These are phyloP conservation scores for Protonibea diacanthus DNA, from an alignment of 2,797 vertebrate genomes.

Conservation along the genomic window DNA sequence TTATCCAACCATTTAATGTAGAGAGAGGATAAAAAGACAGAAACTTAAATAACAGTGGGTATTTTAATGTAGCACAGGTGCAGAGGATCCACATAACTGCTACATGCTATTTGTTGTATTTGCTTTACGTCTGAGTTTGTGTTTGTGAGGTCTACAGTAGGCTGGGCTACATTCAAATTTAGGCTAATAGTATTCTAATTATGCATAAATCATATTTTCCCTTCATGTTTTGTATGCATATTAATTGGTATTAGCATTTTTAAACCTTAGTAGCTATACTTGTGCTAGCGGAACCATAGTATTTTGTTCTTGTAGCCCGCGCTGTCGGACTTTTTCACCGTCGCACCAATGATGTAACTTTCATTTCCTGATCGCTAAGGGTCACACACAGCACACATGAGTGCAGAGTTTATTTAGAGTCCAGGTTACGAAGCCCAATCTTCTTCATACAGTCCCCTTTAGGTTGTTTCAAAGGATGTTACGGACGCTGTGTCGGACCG, in stretches of 20 bases:
- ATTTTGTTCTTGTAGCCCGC: background rate
- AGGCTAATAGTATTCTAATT: background rate
- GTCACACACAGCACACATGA: conserved; percentile 60
- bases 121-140: background rate
- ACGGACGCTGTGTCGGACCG: conserved; percentile 76
- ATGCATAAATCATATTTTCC: background rate
- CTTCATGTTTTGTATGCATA: background rate
- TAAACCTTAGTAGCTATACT: background rate
- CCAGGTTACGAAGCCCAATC: background rate
- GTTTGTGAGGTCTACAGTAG: background rate
- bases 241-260: background rate
- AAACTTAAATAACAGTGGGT: background rate
- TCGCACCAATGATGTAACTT: conserved; percentile 70
- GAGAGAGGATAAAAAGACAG: background rate
- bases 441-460: rapidly evolving
- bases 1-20: background rate
- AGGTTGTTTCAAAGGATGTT: conserved; percentile 65
- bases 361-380: conserved; percentile 60
- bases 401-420: background rate
- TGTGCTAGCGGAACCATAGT: conserved; percentile 46
- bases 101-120: background rate
- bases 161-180: background rate
- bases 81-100: background rate
- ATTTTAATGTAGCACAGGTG: background rate
- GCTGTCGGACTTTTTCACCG: conserved; percentile 21